These are phyloP conservation scores for Microvelia longipes DNA, from an alignment of 1,140 invertebrate species.

Conservation along the genomic window DNA sequence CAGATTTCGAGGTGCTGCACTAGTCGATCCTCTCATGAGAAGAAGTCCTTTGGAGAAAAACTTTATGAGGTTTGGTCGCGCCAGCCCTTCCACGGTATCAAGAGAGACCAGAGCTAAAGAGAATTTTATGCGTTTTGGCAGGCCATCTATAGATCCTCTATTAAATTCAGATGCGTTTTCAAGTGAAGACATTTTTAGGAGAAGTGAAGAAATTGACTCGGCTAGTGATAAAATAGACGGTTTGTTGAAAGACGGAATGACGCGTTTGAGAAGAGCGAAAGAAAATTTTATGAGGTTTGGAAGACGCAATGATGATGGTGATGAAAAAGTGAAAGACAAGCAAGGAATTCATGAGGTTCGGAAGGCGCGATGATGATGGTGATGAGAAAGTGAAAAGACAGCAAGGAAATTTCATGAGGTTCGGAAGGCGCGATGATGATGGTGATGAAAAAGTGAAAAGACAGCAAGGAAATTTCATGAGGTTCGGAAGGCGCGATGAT, in stretches of 20 bases:
- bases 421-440: background rate
- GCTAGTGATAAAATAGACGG: slow-evolving; percentile 23
- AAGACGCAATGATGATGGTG: slow-evolving; percentile 11
- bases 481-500: slow-evolving; percentile 25
- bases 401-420: slow-evolving; percentile 1
- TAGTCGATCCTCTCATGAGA: slow-evolving; percentile 18
- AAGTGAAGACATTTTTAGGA: slow-evolving; percentile 9
- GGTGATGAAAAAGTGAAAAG: background rate
- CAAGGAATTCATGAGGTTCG: background rate
- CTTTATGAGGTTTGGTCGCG: slow-evolving; percentile 25
- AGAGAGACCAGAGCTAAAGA: background rate
- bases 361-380: background rate
- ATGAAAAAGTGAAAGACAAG: background rate
- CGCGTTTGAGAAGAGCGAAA: slow-evolving; percentile 19
- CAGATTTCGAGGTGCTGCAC: background rate
- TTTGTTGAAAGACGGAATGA: slow-evolving; percentile 15
- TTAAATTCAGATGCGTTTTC: background rate
- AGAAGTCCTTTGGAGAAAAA: slow-evolving; percentile 24
- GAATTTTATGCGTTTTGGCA: background rate
- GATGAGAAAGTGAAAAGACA: background rate
- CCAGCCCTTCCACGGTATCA: background rate
- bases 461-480: slow-evolving; percentile 21
- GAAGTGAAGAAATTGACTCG: slow-evolving; percentile 7
- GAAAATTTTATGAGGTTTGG: slow-evolving; percentile 28
- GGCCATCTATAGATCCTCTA: background rate